Evolutionary conservation across 2,888 invertebrate species (phyloP), one percentile per base, ranked within the genome.

Genomic region (Noctua comes): DNA sequence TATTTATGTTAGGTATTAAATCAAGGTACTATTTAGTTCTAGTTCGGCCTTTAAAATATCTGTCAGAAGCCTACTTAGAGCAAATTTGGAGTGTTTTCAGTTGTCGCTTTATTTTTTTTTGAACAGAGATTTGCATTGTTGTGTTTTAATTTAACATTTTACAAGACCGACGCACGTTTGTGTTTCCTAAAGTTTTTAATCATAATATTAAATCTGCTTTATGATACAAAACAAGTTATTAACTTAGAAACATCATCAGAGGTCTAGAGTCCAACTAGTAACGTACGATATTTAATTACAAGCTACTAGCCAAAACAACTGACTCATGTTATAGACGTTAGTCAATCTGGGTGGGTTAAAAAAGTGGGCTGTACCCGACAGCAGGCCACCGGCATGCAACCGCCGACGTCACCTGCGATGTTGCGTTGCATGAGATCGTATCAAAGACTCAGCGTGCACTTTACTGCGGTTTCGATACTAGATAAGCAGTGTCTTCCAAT

Each of bases 401-500:
- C 68, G 48, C 27, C 71, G 59, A 76, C 79, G 79, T 79, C 78
- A 87, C 72, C 57, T 51, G 64, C 73, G 68, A 65, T 82, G 68
- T 57, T 51, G 59, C 74, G 65, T 69, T 80, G 74, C 71, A 62
- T 57, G 57, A 76, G 46, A 80, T 54, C 46, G 69, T 77, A 78
- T 64, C 64, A 69, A 70, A 75, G 72, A 72, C 36, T 65, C 73
- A 13, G n/a, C 40, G 11, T 82, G 85, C 84, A 84, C 57, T 76
- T 73, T 76, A 64, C 36, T 74, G 76, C 77, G 75, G 68, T 77
- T 81, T 78, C 71, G 72, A 76, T 78, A 74, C n/a, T 79, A 76
- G 68, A 82, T 79, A 79, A 72, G 68, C 77, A 54, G 64, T 81
- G 78, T 86, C 88, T 88, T 82, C 40, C 66, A 75, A 86, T 83